Evolutionary conservation across 2,797 vertebrate species (phyloP).

Genomic region (Pseudomugil gertrudae): DNA sequence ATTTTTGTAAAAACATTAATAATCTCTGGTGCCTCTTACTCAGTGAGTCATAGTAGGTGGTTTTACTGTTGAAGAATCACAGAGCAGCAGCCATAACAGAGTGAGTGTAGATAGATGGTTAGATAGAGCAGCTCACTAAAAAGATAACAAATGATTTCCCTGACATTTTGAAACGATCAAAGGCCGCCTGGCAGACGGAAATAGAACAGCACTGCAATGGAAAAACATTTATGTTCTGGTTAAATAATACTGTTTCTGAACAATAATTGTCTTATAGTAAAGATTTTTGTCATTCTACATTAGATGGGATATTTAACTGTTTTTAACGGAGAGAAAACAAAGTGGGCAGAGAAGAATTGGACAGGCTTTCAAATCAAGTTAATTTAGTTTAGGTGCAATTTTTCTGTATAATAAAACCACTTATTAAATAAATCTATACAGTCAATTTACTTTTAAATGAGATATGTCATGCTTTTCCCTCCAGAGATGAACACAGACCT

Average conservation of each 20-base stretch:
- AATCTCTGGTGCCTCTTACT: conserved; percentile 75
- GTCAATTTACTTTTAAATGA: not conserved
- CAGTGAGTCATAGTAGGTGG: conserved; percentile 75
- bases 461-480: too few relatives aligned
- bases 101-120: conserved; percentile 73
- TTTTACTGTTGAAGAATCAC: conserved; percentile 69
- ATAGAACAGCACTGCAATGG: conserved; percentile 12
- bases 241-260: not conserved
- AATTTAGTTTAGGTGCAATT: too few relatives aligned
- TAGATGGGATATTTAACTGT: too few relatives aligned
- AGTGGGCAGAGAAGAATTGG: too few relatives aligned
- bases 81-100: conserved; percentile 56
- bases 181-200: conserved; percentile 39
- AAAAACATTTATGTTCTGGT: conserved; percentile 10
- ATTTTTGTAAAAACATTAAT: conserved; percentile 80
- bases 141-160: conserved; percentile 69
- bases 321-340: too few relatives aligned
- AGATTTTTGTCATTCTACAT: too few relatives aligned
- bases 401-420: not conserved
- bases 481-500: too few relatives aligned
- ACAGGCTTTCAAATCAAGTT: too few relatives aligned
- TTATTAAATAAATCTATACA: not conserved
- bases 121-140: conserved; percentile 64
- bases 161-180: conserved; percentile 64
- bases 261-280: too few relatives aligned